These are phyloP conservation scores for Seira ritae DNA, from an alignment of 2,888 invertebrate genomes.

Conservation along the genomic window DNA sequence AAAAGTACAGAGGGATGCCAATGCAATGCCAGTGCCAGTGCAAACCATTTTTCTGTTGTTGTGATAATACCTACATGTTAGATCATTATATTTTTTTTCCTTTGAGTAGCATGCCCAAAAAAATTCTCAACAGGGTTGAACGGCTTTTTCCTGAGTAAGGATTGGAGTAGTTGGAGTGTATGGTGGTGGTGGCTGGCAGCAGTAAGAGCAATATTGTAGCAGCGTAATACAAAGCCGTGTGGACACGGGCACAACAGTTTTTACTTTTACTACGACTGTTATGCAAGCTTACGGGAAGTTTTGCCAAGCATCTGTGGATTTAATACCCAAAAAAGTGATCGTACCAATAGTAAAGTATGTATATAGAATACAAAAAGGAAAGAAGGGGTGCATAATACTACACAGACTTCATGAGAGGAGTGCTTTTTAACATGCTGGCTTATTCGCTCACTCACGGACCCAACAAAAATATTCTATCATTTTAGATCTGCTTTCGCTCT, in stretches of 20 bases:
- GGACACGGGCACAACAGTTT: background rate
- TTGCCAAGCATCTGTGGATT: conserved; percentile 3
- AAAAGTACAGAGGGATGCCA: background rate
- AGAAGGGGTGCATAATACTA: background rate
- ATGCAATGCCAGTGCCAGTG: too few species aligned
- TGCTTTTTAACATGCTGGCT: background rate
- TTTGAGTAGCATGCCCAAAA: conserved; percentile 33
- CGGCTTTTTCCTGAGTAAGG: conserved; percentile 35
- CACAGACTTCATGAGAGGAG: background rate
- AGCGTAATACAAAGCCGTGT: background rate
- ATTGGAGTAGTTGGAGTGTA: background rate
- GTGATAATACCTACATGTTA: conserved; percentile 11
- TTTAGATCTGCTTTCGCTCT: conserved; percentile 6
- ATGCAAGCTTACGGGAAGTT: conserved; percentile 8
- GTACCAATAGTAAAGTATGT: background rate
- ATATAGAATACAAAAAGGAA: background rate
- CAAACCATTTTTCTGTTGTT: background rate
- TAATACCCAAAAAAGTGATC: background rate
- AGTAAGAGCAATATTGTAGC: background rate
- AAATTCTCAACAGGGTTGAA: conserved; percentile 53
- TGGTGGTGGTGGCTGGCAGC: conserved; percentile 2
- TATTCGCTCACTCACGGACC: background rate
- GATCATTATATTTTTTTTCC: conserved; percentile 7
- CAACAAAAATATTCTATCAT: conserved; percentile 2
- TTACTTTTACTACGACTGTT: background rate